Percentiles rank a stretch among this genome's conserved stretches.
phyloP scores from a whole-genome alignment of 2,888 invertebrate genomes.

The Eucera pruinosa region DNA sequence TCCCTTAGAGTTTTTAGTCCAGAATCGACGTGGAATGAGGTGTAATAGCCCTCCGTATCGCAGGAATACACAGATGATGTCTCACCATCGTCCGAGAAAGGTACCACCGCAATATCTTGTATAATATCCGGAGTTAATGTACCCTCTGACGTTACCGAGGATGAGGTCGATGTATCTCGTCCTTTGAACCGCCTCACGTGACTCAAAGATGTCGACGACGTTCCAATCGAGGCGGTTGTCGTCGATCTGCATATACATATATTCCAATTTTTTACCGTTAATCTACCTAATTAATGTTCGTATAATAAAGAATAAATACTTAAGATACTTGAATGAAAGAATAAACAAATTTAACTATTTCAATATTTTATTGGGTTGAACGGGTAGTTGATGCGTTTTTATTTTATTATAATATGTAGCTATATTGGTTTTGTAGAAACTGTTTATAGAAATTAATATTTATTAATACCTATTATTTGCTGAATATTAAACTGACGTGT shows the following conservation, averaged over 20 bases:
- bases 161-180: conserved; percentile 90
- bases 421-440: too few relatives aligned
- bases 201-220: conserved; percentile 83
- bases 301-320: background rate
- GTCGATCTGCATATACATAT: conserved; percentile 81
- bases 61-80: conserved; percentile 97
- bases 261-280: background rate
- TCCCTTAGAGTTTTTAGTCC: conserved; percentile 94
- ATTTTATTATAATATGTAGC: too few relatives aligned
- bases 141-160: conserved; percentile 93
- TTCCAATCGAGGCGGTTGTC: conserved; percentile 83
- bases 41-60: conserved; percentile 98
- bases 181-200: conserved; percentile 82
- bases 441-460: too few relatives aligned
- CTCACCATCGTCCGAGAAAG: conserved; percentile 90
- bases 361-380: background rate
- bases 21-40: conserved; percentile 98
- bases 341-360: too few relatives aligned
- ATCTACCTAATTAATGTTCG: background rate
- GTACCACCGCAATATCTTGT: conserved; percentile 87
- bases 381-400: too few relatives aligned
- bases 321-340: background rate
- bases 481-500: too few relatives aligned
- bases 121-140: conserved; percentile 93
- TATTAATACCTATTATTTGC: too few relatives aligned